Base-by-base conservation (phyloP, 1,140 invertebrate species). In the Notospermus geniculatus region DNA sequence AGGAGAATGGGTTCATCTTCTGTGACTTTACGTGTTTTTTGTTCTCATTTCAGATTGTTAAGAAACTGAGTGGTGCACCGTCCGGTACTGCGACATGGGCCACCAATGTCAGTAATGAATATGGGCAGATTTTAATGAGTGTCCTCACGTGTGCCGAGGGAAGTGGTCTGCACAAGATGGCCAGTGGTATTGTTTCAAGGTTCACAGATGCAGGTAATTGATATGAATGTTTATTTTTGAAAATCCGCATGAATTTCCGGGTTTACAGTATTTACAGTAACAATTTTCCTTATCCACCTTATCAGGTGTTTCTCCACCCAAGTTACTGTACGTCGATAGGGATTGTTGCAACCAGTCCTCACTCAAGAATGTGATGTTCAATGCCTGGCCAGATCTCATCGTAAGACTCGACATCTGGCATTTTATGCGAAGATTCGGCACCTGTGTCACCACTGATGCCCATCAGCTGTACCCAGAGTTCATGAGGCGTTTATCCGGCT, bases 61-160 rank as follows among this genome's bases (percentile, higher is more conserved):
- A 50, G 25, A 63, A 63, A 46, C 53, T 71, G 28, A 30, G 11
- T 30, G 70, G 70, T 1, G 22, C 27, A 0, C 23, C 15, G 22
- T 43, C 32, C 30, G 54, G 55, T 0, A 70, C 66, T 19, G 63
- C 66, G 1, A n/a, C 25, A 2, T 72, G 71, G 69, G 28, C 28
- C 17, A 69, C 67, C 4, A 65, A 69, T 43, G 39, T 69, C 23
- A 66, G 66, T 19, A 71, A 69, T 55, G 69, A 69, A 53, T 39
- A 66, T 61, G 66, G 64, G 0, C 66, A 72, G 36, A 62, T 71
- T 0, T 36, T 72, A 7, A 65, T 62, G 36, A 57, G 52, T 4
- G 66, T 70, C 1, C 46, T 67, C 15, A 68, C 69, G 2, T 25
- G 29, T 1, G 9, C 41, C 13, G 64, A 68, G 39, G 63, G 66